phyloP scores from a whole-genome alignment of 2,113 vertebrate species.

The Pteruthius melanotis region DNA sequence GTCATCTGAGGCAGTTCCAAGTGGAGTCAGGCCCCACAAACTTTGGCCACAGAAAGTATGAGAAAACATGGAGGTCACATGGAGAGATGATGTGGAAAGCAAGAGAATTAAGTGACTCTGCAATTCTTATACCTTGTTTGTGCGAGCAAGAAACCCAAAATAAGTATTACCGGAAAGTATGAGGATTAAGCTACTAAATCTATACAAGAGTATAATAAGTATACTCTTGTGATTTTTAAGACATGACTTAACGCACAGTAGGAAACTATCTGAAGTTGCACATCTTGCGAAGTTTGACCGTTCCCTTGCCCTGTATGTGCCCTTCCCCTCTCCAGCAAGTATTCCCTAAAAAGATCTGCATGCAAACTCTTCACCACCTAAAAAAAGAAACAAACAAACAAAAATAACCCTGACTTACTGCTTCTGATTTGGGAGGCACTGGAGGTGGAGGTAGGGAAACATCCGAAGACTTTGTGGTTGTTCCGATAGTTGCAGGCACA shows the following conservation, averaged over 20 bases:
- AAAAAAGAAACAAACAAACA: background rate
- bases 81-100: background rate
- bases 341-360: background rate
- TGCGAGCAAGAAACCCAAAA: background rate
- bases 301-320: background rate
- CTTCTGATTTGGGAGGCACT: slow-evolving; percentile 99
- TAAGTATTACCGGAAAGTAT: background rate
- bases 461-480: slow-evolving; percentile 76
- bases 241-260: background rate
- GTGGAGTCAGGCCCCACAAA: background rate
- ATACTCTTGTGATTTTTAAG: background rate
- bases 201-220: background rate
- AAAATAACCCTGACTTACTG: slow-evolving; percentile 81
- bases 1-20: background rate
- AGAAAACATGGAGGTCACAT: background rate
- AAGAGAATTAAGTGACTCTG: background rate
- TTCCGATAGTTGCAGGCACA: slow-evolving; percentile 67
- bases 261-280: background rate
- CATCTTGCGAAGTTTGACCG: background rate
- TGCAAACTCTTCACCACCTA: background rate
- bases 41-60: background rate
- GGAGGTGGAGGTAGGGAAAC: slow-evolving; percentile 90
- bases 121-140: background rate
- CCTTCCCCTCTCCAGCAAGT: background rate
- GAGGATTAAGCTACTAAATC: background rate